Conservation (phyloP, 1,140 invertebrate genomes). For the Belonocnema kinseyi region DNA sequence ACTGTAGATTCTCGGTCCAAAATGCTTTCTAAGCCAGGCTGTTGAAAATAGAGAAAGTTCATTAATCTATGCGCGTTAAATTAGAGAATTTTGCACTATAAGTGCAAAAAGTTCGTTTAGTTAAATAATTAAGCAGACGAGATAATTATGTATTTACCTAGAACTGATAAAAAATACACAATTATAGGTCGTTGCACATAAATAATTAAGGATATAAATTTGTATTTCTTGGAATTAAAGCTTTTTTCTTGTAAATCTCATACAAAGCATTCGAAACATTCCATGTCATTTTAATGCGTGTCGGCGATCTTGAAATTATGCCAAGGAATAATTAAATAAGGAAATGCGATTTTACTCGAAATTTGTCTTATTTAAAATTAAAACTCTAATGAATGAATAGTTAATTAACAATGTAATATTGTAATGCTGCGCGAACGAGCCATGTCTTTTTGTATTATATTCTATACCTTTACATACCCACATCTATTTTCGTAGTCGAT, state of each 20-base stretch:
- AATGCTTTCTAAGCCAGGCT: too few relatives aligned
- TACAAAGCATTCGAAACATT: background rate
- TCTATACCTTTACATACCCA: constrained; percentile 18
- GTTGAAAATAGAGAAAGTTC: too few relatives aligned
- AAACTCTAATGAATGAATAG: background rate
- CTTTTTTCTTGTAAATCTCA: background rate
- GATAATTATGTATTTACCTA: background rate
- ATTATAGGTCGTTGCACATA: background rate
- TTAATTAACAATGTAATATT: constrained; percentile 2
- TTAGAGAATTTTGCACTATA: background rate
- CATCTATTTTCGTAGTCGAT: background rate
- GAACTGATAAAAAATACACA: background rate
- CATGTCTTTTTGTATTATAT: constrained; percentile 24
- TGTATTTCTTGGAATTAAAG: background rate
- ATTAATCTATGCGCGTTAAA: too few relatives aligned
- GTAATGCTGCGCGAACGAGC: constrained; percentile 23
- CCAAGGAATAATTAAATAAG: background rate
- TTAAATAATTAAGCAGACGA: constrained; percentile 7
- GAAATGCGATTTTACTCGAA: background rate
- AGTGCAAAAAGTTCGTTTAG: background rate
- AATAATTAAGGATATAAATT: background rate
- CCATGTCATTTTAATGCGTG: background rate
- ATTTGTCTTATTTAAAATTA: background rate
- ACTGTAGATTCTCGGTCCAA: too few relatives aligned
- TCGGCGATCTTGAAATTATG: background rate